Conservation (phyloP, 2,888 invertebrate species). For the Tetragonisca angustula region DNA sequence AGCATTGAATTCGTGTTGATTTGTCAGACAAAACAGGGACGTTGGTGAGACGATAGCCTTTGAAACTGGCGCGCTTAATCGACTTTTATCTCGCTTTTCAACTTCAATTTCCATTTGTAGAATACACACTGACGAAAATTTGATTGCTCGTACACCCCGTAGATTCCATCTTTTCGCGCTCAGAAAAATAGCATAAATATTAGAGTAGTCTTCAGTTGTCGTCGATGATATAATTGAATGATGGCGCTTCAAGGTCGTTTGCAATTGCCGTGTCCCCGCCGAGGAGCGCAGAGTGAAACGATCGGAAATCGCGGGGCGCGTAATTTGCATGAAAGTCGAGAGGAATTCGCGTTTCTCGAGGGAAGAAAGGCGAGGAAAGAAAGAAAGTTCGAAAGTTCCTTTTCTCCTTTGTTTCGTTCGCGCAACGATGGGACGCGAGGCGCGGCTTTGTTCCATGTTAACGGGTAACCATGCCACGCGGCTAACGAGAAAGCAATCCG, state of each 20-base stretch:
- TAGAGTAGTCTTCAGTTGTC: no score
- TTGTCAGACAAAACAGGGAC: neutral
- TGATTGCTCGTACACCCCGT: no score
- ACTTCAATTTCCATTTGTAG: no score
- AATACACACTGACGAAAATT: no score
- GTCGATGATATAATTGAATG: no score
- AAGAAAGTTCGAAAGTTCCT: neutral
- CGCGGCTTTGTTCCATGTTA: neutral
- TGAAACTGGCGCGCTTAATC: neutral
- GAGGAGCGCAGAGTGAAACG: no score
- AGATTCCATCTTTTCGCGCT: no score
- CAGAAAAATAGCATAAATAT: no score
- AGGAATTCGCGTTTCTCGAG: neutral
- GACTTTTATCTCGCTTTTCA: neutral
- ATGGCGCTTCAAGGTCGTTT: no score
- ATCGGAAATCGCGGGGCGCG: no score
- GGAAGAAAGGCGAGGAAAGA: no score
- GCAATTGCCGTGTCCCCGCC: no score
- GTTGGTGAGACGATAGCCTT: neutral
- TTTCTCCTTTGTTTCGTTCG: neutral
- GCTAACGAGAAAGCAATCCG: neutral
- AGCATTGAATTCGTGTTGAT: neutral
- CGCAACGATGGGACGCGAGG: neutral
- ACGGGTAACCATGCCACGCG: neutral
- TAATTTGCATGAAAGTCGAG: neutral